A percentile compares a stretch with the other conserved stretches of the same genome.
These are phyloP conservation scores for Megaceryle torquata DNA, from an alignment of 2,113 vertebrate genomes.

Conservation along the genomic window DNA sequence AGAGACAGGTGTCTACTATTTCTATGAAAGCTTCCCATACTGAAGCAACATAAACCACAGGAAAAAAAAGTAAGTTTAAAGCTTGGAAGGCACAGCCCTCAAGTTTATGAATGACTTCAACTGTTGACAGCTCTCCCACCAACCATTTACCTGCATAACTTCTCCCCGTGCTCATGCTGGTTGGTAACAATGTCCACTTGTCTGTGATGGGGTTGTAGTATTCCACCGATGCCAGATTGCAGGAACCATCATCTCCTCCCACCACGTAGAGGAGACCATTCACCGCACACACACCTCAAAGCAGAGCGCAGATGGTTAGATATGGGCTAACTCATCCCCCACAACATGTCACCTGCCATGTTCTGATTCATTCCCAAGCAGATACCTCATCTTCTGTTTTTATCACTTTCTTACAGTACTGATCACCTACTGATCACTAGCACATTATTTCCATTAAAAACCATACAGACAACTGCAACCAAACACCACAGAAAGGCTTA, in stretches of 20 bases:
- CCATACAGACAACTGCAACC: neutral
- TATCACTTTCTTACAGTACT: neutral
- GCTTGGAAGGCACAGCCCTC: neutral
- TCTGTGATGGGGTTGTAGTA: slow-evolving; percentile 91
- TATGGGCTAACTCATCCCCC: neutral
- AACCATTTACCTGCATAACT: slow-evolving; percentile 87
- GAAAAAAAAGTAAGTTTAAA: neutral
- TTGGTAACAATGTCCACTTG: slow-evolving; percentile 93
- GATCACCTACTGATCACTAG: neutral
- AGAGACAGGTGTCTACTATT: neutral
- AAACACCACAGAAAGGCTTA: neutral
- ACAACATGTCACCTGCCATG: accelerated
- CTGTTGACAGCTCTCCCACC: neutral
- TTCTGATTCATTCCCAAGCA: neutral
- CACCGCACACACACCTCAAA: slow-evolving; percentile 89
- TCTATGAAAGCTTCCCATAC: neutral
- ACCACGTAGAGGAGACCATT: slow-evolving; percentile 94
- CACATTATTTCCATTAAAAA: neutral
- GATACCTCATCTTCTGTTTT: neutral
- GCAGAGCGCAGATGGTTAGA: neutral
- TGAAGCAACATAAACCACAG: neutral
- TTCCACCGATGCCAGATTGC: slow-evolving; percentile 93
- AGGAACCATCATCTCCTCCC: slow-evolving; percentile 94
- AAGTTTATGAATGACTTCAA: neutral
- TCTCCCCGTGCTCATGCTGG: slow-evolving; percentile 94